Base-by-base conservation (phyloP, 2,888 invertebrate genomes). In the Calliopum simillimum region DNA sequence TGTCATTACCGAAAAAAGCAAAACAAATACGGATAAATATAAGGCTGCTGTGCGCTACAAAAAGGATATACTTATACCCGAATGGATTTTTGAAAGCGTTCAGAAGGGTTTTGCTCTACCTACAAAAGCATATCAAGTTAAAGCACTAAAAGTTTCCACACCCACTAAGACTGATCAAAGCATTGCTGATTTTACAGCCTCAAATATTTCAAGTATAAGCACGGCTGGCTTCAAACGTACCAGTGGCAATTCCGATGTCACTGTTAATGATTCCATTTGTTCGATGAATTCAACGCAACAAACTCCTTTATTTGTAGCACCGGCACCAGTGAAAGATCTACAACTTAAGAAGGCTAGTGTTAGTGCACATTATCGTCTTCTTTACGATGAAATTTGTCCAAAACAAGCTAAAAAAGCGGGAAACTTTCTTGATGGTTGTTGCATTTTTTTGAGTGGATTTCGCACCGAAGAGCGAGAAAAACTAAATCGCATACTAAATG, bases 361-460 rank as follows among this genome's bases (percentile, higher is more conserved):
- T 19, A 59, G 68, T 2, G 63, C 71, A 16, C 67, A 63, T 70
- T 76, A 82, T 64, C 73, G 75, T n/a, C 64, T 78, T 43, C 74
- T 78, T 0, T 77, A 79, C 46, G 77, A 78, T 53, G 83, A 85
- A 68, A 86, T 93, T 53, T 91, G 93, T 77, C 87, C 93, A 75
- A 89, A 89, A 68, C 87, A 88, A 70, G 91, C 91, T 2, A 92
- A 92, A 81, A 90, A 89, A 81, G 92, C 92, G 73, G 96, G 95
- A 44, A 88, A 91, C 71, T 96, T 96, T 82, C 89, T 97, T 69
- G 97, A 97, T 87, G 96, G 96, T 62, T 97, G 95, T 82, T 93
- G 92, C 85, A 88, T 94, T 53, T 93, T 90, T 79, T 80, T 94
- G 46, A 88, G 90, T 75, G 94, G 94, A 6, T 93, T 93, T 80